Conservation (phyloP, 2,888 invertebrate genomes). For the Eupithecia exiguata region DNA sequence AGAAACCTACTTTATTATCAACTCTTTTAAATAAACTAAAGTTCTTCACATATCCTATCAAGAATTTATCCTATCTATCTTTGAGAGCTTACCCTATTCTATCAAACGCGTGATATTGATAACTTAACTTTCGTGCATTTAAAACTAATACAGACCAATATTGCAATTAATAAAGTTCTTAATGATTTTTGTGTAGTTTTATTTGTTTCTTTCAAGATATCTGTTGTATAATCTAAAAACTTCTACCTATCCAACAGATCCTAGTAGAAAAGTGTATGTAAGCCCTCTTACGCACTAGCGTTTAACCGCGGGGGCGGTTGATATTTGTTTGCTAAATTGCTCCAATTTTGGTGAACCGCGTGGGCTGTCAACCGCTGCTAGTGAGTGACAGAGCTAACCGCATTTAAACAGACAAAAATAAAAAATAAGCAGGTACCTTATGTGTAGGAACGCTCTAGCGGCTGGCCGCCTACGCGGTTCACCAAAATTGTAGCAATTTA, state of each 20-base stretch:
- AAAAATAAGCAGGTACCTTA: too few species aligned
- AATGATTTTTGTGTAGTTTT: slow-evolving; percentile 37
- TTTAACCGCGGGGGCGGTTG: too few species aligned
- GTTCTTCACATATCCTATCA: slow-evolving; percentile 46
- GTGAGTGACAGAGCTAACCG: too few species aligned
- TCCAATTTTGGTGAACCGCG: too few species aligned
- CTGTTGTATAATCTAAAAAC: background rate
- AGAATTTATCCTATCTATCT: slow-evolving; percentile 42
- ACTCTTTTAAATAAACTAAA: background rate
- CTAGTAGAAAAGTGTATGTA: background rate
- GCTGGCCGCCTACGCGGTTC: too few species aligned
- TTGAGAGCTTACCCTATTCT: slow-evolving; percentile 39
- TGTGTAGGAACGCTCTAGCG: too few species aligned
- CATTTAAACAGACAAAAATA: too few species aligned
- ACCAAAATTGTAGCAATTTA: too few species aligned
- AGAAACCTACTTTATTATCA: background rate
- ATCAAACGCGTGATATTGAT: slow-evolving; percentile 16
- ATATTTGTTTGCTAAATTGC: too few species aligned
- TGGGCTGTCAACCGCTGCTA: too few species aligned
- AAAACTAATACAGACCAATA: slow-evolving; percentile 58
- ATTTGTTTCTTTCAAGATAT: slow-evolving; percentile 13
- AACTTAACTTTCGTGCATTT: slow-evolving; percentile 34
- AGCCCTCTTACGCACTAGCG: too few species aligned
- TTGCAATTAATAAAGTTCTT: slow-evolving; percentile 58
- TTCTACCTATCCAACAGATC: background rate